Evolutionary conservation across 2,113 vertebrate genomes (phyloP).

Genomic region (Gasterosteus aculeatus): DNA sequence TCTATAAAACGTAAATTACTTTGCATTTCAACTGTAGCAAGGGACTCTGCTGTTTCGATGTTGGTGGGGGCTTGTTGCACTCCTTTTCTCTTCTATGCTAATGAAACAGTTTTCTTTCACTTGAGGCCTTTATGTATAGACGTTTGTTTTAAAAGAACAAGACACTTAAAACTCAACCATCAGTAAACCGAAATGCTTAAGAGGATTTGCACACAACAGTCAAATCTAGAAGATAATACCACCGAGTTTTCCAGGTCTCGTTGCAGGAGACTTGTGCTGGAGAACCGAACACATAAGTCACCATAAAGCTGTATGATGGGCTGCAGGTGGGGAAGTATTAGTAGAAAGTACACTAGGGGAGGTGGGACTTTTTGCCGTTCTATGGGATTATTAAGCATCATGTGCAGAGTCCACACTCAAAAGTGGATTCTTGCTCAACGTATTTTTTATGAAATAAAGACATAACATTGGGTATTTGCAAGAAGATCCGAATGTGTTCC

Average conservation of each 20-base stretch:
- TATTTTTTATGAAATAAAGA: conserved; percentile 13
- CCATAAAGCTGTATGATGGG: not conserved
- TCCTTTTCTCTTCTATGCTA: conserved; percentile 17
- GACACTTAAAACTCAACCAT: conserved; percentile 37
- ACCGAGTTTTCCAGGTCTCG: not conserved
- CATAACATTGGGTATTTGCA: conserved; percentile 6
- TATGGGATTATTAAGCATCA: conserved; percentile 6
- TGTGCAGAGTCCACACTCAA: not conserved
- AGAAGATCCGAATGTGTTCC: conserved; percentile 18
- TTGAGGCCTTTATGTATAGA: conserved; percentile 81
- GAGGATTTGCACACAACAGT: not conserved
- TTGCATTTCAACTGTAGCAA: not conserved
- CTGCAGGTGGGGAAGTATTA: not conserved
- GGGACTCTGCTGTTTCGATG: conserved; percentile 61
- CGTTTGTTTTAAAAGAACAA: conserved; percentile 59
- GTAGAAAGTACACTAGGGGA: not conserved
- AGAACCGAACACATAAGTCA: not conserved
- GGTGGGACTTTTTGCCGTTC: not conserved
- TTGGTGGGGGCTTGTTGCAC: conserved; percentile 55
- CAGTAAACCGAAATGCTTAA: not conserved
- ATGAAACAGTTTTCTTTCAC: conserved; percentile 75
- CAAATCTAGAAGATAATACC: not conserved
- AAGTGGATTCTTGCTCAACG: not conserved
- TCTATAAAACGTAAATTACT: conserved; percentile 16
- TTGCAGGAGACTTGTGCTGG: not conserved